phyloP scores from a whole-genome alignment of 1,140 invertebrate genomes.

The Drosophila simulans region DNA sequence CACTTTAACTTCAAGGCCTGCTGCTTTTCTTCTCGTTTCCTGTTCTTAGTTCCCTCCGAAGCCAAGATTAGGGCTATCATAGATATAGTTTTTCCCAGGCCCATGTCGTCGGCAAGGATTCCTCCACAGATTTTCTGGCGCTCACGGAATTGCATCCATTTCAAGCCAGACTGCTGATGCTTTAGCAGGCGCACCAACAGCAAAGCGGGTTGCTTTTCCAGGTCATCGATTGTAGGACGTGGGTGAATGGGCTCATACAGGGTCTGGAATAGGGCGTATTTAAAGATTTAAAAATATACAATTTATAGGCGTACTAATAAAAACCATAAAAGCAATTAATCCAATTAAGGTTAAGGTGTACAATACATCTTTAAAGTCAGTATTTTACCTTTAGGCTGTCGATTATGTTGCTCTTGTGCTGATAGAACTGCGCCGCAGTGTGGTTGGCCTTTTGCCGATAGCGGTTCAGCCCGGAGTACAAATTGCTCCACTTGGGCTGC shows the following conservation, averaged over 20 bases:
- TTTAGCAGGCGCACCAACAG: slow-evolving; percentile 37
- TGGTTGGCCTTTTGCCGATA: slow-evolving; percentile 18
- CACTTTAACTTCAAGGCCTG: slow-evolving; percentile 7
- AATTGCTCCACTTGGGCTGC: slow-evolving; percentile 27
- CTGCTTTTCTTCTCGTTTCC: neutral
- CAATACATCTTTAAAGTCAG: neutral
- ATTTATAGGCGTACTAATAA: no score
- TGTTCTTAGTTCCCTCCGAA: slow-evolving; percentile 33
- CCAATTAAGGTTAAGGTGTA: no score
- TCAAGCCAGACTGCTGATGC: slow-evolving; percentile 86
- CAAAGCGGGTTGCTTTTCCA: slow-evolving; percentile 23
- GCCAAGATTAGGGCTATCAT: slow-evolving; percentile 92
- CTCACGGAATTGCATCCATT: slow-evolving; percentile 95
- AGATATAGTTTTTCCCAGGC: slow-evolving; percentile 91
- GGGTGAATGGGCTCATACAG: slow-evolving; percentile 33
- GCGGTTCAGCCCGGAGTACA: slow-evolving; percentile 41
- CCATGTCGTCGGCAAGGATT: slow-evolving; percentile 67
- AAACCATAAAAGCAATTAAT: no score
- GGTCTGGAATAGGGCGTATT: slow-evolving; percentile 9
- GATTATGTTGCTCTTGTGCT: slow-evolving; percentile 49
- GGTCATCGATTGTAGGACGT: slow-evolving; percentile 6
- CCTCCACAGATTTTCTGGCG: slow-evolving; percentile 85
- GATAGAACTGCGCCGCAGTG: slow-evolving; percentile 41
- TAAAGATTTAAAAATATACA: no score
- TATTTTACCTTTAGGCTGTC: slow-evolving; percentile 35